Evolutionary conservation across 2,113 vertebrate genomes (phyloP), one percentile per base, ranked within the genome.

Genomic region (Fregetta grallaria): DNA sequence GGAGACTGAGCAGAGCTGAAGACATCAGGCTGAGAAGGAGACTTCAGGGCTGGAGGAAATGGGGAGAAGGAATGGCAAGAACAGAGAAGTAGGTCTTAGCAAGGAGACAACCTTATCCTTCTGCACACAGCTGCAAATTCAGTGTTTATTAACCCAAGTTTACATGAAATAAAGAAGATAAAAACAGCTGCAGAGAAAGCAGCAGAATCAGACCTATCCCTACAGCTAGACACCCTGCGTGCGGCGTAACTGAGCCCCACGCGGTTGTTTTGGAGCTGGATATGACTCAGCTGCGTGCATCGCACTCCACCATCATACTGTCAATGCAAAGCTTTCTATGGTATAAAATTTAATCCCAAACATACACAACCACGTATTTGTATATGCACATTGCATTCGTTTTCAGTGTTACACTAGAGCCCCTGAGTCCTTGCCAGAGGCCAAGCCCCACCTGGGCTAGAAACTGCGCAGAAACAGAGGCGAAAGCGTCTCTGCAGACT

Each of bases 281-380:
- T 2, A 0, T 4, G 25, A 23, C 13, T 56, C 26, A 50, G 2
- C 45, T 49, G 25, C 12, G 20, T 4, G 25, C 3, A 5, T 19
- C 2, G 0, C 0, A 0, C 14, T 63, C 40, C n/a, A 52, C 7
- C 58, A 49, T 26, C n/a, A 8, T 4, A 15, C 34, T 17, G 22
- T 11, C 84, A 82, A 13, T 4, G 38, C 29, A 75, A n/a, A 72
- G 50, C n/a, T 67, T 58, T 23, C 65, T 36, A 9, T 3, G 8
- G 18, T 16, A 10, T 9, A 53, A 81, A 66, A 73, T 22, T 32
- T 62, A 65, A 53, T n/a, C 36, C 38, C 34, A 45, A 85, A 82
- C 8, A 49, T 6, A 55, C 9, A 66, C 18, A 40, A 36, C 9
- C 15, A 15, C 3, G 0, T 5, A 23, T 10, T 65, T 55, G 21